Evolutionary conservation across 2,113 vertebrate genomes (phyloP).

Genomic region (Hydrolagus affinis): DNA sequence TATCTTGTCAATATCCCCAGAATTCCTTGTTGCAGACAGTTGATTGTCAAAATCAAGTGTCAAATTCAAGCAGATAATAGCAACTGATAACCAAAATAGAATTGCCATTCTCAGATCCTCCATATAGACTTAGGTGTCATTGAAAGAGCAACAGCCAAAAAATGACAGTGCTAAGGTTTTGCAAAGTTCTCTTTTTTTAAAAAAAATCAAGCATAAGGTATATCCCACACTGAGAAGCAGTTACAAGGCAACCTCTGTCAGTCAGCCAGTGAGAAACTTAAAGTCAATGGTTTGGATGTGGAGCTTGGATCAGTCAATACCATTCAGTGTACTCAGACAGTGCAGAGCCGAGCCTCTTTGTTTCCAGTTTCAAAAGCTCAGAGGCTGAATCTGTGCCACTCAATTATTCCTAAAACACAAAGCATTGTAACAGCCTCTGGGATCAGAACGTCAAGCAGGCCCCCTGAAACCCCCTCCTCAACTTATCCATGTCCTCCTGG

Average conservation of each 20-base stretch:
- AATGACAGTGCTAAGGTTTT: background rate
- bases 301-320: conserved; percentile 7
- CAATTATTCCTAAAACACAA: conserved; percentile 3
- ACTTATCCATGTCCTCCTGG: background rate
- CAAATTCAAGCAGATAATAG: background rate
- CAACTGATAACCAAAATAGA: conserved; percentile 1
- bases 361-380: conserved; percentile 18
- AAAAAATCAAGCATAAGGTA: background rate
- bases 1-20: background rate
- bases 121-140: background rate
- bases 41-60: background rate
- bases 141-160: background rate
- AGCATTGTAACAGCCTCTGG: background rate
- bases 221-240: background rate
- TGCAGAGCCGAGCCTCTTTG: conserved; percentile 16
- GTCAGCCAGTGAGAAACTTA: background rate
- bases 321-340: background rate
- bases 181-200: background rate
- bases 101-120: background rate
- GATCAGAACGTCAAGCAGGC: background rate
- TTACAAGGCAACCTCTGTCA: background rate
- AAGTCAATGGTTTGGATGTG: background rate
- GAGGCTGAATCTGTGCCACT: background rate
- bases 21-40: background rate
- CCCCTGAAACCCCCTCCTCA: background rate